phyloP scores from a whole-genome alignment of 2,888 invertebrate species.

The Cephonodes hylas region DNA sequence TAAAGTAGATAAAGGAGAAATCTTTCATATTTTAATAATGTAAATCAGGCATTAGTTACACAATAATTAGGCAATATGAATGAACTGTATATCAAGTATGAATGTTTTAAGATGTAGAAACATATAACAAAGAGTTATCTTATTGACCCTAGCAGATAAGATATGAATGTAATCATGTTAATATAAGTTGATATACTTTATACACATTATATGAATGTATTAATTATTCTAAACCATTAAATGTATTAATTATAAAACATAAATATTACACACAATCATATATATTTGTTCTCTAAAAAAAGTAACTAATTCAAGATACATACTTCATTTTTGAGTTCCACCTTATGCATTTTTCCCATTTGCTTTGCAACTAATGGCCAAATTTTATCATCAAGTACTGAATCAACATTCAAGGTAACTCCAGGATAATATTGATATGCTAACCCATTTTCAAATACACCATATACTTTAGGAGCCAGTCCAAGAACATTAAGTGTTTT shows the following conservation, averaged over 20 bases:
- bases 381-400: slow-evolving; percentile 83
- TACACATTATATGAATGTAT: no score
- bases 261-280: neutral
- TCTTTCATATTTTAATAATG: no score
- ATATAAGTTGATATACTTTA: no score
- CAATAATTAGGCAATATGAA: no score
- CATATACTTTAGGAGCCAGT: slow-evolving; percentile 92
- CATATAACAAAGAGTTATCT: neutral
- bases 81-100: neutral
- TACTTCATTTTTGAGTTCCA: slow-evolving; percentile 62
- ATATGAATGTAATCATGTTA: neutral
- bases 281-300: neutral
- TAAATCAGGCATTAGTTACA: no score
- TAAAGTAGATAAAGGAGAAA: no score
- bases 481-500: slow-evolving; percentile 83
- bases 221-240: no score
- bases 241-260: no score
- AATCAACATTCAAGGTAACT: slow-evolving; percentile 84
- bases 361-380: slow-evolving; percentile 88
- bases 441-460: slow-evolving; percentile 95
- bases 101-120: neutral
- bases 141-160: slow-evolving; percentile 11
- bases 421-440: slow-evolving; percentile 95
- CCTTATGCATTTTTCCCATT: slow-evolving; percentile 92
- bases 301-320: slow-evolving; percentile 24